Percentiles rank a stretch among this genome's conserved stretches.
These are phyloP conservation scores for Timema cristinae DNA, from an alignment of 2,888 invertebrate species.

Conservation along the genomic window DNA sequence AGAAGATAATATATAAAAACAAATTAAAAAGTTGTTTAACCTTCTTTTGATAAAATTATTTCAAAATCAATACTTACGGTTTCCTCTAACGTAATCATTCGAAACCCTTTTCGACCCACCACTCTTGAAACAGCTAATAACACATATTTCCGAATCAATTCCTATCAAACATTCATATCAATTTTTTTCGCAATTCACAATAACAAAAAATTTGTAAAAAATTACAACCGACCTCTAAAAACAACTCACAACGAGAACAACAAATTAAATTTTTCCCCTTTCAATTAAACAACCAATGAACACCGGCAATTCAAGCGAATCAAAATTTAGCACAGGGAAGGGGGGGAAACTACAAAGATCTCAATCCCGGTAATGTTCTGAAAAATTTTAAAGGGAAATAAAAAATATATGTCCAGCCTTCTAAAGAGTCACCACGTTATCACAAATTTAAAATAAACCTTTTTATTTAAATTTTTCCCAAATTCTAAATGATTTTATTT, in stretches of 20 bases:
- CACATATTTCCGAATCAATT: constrained; percentile 97
- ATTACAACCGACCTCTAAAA: background rate
- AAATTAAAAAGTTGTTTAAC: constrained; percentile 22
- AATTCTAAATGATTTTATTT: too few relatives aligned
- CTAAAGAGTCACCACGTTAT: too few relatives aligned
- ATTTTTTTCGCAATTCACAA: background rate
- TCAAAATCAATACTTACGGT: constrained; percentile 75
- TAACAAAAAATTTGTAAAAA: background rate
- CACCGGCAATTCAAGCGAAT: background rate
- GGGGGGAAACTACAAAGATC: background rate
- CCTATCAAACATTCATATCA: constrained; percentile 83
- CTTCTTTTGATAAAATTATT: too few relatives aligned
- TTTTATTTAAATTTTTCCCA: too few relatives aligned
- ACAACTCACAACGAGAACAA: background rate
- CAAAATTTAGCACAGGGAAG: background rate
- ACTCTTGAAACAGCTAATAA: constrained; percentile 95
- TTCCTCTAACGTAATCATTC: constrained; percentile 97
- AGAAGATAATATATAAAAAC: constrained; percentile 18
- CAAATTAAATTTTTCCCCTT: background rate
- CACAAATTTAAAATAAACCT: too few relatives aligned
- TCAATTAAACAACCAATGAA: background rate
- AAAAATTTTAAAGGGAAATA: too few relatives aligned
- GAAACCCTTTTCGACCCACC: constrained; percentile 99
- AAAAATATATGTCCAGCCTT: too few relatives aligned
- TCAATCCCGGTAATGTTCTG: background rate